Evolutionary conservation across 2,797 vertebrate genomes (phyloP), one percentile per base, ranked within the genome.

Genomic region (Sebastes taczanowskii): DNA sequence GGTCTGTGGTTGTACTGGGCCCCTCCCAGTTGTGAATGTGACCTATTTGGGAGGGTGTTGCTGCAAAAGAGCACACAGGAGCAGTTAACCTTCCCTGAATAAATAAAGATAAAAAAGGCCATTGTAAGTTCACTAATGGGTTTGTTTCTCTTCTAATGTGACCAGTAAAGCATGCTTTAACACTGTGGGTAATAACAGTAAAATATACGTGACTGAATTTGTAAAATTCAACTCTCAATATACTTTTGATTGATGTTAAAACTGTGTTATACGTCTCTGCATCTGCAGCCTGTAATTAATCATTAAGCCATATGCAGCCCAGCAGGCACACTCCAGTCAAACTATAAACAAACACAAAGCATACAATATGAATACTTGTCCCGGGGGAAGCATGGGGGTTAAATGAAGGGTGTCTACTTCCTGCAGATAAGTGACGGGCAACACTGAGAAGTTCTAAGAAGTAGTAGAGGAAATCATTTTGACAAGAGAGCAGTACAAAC

Each of bases 341-440:
- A 90, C 71, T 35, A 80, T 77, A 84, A 86, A 92, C 88, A 90
- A 23, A 18, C 20, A 32, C 29, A 11, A 25, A 64, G 42, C 46
- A 46, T 18, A 78, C 58, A 81, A 77, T n/a, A 53, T 75, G 70
- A 80, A 84, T 52, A 30, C 46, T 32, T 6, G 52, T 66, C 65
- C 52, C 76, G 16, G 77, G 73, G 83, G 85, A 84, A 72, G 30
- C 25, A 76, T 62, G 55, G 61, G 23, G 77, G 86, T 88, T 66
- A 89, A 88, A 90, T 69, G 86, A 88, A 86, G 90, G 83, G 89
- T 85, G 90, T 89, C 76, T 71, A 88, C 88, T 94, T 95, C 93
- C 93, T 92, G 90, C 62, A 89, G 90, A 94, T 94, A 94, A 92
- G 87, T 79, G 74, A 64, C 78, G 46, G 68, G 68, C 80, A 69